Conservation (phyloP, 2,113 vertebrate species). For the Corapipo altera region DNA sequence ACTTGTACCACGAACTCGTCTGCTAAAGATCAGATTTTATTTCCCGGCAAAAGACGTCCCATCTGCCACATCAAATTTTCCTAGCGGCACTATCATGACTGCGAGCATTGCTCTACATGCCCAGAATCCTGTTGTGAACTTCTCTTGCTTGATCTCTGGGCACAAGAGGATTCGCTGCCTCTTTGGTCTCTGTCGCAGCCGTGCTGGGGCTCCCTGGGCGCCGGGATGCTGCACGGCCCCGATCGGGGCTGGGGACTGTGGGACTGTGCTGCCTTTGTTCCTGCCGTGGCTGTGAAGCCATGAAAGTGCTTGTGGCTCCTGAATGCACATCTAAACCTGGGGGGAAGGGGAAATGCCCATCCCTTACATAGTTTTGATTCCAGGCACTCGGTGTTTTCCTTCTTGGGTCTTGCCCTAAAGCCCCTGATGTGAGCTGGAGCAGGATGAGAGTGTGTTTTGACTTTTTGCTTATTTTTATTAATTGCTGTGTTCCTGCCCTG, state of each 20-base stretch:
- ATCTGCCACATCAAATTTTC: background rate
- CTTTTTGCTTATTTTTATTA: background rate
- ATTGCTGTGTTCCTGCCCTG: background rate
- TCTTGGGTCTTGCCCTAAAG: background rate
- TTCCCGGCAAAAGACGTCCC: background rate
- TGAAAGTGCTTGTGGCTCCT: background rate
- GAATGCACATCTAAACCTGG: accelerated
- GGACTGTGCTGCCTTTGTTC: background rate
- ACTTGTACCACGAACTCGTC: accelerated
- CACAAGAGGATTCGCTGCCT: background rate
- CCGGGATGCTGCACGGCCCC: accelerated
- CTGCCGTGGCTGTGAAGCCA: accelerated
- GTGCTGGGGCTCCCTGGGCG: background rate
- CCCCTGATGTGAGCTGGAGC: background rate
- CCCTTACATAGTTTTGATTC: accelerated
- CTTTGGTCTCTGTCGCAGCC: background rate
- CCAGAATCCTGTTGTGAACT: background rate
- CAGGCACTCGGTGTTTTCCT: background rate
- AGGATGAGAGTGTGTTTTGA: background rate
- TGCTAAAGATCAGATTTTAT: background rate
- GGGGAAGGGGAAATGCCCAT: background rate
- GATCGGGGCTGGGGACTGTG: background rate
- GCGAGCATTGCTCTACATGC: background rate
- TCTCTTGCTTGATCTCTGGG: background rate
- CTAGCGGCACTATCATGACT: background rate